These are phyloP conservation scores for Trachurus trachurus DNA, from an alignment of 2,797 vertebrate species.

Conservation along the genomic window DNA sequence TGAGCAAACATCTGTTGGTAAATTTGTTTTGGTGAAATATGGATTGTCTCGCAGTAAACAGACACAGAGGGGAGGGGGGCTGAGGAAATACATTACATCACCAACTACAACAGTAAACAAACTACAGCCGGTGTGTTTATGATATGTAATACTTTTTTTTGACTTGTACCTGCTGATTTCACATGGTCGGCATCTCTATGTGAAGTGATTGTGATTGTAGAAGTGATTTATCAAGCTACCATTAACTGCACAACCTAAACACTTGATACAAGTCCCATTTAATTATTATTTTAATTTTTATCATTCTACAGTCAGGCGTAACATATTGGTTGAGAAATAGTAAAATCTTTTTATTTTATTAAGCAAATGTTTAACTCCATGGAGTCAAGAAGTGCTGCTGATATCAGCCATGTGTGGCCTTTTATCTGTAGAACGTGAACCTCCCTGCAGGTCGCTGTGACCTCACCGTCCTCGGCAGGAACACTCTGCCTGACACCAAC, in stretches of 20 bases:
- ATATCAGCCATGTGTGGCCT: not conserved
- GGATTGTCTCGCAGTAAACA: constrained; percentile 28
- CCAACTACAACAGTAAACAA: constrained; percentile 1
- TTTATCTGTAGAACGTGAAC: constrained; percentile 3
- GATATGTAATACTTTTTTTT: not conserved
- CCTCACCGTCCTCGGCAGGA: not conserved
- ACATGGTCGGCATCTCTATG: not conserved
- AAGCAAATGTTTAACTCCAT: not conserved
- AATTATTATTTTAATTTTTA: not conserved
- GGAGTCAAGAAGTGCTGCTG: not conserved
- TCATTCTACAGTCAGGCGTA: not conserved
- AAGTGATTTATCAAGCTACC: not conserved
- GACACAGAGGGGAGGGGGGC: not conserved
- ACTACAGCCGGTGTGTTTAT: constrained; percentile 27
- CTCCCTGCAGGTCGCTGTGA: not conserved
- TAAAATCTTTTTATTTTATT: not conserved
- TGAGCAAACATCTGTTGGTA: constrained; percentile 42
- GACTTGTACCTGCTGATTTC: not conserved
- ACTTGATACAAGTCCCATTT: not conserved
- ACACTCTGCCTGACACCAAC: not conserved
- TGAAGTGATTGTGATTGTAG: not conserved
- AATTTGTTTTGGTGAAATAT: constrained; percentile 40
- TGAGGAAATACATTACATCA: constrained; percentile 26
- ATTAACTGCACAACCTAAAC: too few species aligned
- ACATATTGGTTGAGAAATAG: not conserved